phyloP scores from a whole-genome alignment of 2,888 invertebrate genomes.

The Argyra leucocephala region DNA sequence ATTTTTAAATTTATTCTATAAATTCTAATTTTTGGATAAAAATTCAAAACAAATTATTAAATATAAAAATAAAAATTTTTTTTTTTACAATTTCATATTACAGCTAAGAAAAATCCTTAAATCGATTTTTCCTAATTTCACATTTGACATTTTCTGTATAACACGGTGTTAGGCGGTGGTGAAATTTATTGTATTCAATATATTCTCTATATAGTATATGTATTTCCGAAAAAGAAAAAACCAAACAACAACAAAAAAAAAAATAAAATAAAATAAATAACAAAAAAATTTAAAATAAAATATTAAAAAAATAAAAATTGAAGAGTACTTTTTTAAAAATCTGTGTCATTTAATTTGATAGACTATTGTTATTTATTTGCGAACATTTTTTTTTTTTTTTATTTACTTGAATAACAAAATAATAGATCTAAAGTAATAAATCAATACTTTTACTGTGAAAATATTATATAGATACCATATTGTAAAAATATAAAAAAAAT shows the following conservation, averaged over 20 bases:
- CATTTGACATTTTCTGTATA: constrained; percentile 7
- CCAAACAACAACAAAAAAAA: background rate
- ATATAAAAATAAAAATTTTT: no score
- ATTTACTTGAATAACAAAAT: no score
- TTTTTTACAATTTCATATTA: no score
- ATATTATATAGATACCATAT: no score
- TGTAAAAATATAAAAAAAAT: no score
- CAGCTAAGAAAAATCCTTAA: background rate
- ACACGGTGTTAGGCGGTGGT: background rate
- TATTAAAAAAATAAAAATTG: background rate
- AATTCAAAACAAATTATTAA: no score
- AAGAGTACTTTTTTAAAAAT: background rate
- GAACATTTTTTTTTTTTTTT: no score
- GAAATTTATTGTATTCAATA: background rate
- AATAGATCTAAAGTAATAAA: no score
- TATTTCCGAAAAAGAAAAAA: background rate
- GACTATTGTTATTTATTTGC: background rate
- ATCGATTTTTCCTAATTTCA: constrained; percentile 8
- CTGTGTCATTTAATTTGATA: background rate
- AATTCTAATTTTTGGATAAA: no score
- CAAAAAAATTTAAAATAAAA: background rate
- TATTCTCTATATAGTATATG: no score
- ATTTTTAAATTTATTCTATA: no score
- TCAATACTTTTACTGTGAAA: no score
- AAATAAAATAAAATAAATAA: background rate